Base-by-base conservation (phyloP, 1,140 invertebrate species). In the Drosophila quadrilineata region DNA sequence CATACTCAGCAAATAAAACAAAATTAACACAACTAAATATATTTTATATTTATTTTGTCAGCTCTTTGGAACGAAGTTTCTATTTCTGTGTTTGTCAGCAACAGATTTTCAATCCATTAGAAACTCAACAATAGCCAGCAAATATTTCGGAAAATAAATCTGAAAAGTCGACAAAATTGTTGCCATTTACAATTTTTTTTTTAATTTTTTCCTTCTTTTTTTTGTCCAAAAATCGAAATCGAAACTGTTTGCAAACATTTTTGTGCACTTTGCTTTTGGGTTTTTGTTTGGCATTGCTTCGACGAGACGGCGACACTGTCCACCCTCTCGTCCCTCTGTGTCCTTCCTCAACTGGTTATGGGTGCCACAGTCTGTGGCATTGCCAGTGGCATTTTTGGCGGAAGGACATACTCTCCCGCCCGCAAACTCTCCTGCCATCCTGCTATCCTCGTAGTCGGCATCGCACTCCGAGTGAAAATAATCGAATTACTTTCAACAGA, bases 401-500 rank as follows among this genome's bases (percentile, higher is more conserved):
- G n/a, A n/a, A n/a, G n/a, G n/a, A n/a, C 50, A 49, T 62, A 45
- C 21, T 33, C 16, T 17, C 36, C 22, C 21, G n/a, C 54, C 38
- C 40, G 57, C 70, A 71, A 69, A 58, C 60, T 52, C 48, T n/a
- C n/a, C n/a, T 67, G 58, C 54, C 75, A 43, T 33, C 53, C 59
- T 70, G 71, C 66, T 66, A 70, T 53, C 43, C 45, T 46, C 9
- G 73, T 46, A 41, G 69, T 54, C 68, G 48, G 54, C 38, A 29
- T 75, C 68, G 84, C 69, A 52, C 62, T 71, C 80, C 74, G 77
- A 87, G 75, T 88, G 87, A 84, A 88, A 88, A 84, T 89, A 89
- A 89, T 89, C 87, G 88, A 89, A 89, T 89, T 89, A 89, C 72
- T 89, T 89, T 87, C 88, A 89, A 74, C 75, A 88, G 88, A 89